Percentiles rank a stretch among this genome's conserved stretches.
Conservation (phyloP, 2,797 vertebrate genomes). For the Uromys caudimaculatus region DNA sequence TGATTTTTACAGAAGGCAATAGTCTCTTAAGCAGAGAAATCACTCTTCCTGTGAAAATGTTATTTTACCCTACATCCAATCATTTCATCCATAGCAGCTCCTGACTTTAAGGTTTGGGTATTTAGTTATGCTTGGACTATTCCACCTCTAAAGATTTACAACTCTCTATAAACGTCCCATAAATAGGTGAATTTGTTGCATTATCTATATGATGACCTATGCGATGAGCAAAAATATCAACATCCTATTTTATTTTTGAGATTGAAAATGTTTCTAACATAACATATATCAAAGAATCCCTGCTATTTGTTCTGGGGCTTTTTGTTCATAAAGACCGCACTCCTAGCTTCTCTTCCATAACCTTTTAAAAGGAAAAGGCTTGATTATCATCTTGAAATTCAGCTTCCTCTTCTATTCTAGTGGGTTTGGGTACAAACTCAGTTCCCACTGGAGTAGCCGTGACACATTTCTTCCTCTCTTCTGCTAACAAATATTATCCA, state of each 20-base stretch:
- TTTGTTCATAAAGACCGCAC: conserved; percentile 52
- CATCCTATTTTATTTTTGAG: background rate
- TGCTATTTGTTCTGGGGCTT: conserved; percentile 16
- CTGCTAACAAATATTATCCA: background rate
- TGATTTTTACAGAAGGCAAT: background rate
- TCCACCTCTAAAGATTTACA: background rate
- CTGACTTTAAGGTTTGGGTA: conserved; percentile 8
- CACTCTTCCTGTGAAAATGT: background rate
- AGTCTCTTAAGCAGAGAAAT: conserved; percentile 36
- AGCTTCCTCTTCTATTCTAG: conserved; percentile 39
- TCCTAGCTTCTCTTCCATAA: background rate
- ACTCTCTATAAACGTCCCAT: background rate
- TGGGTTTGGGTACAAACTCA: conserved; percentile 62
- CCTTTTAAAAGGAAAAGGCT: conserved; percentile 57
- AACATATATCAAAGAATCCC: background rate
- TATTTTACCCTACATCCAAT: conserved; percentile 50
- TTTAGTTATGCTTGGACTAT: background rate
- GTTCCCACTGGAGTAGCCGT: conserved; percentile 48
- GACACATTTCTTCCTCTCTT: background rate
- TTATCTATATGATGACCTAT: conserved; percentile 16
- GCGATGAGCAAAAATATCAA: background rate
- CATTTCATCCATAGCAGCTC: background rate
- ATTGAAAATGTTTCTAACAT: conserved; percentile 7
- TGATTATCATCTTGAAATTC: conserved; percentile 65
- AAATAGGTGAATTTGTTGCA: background rate